Conservation (phyloP, 1,140 invertebrate species). For the Drosophila punjabiensis region DNA sequence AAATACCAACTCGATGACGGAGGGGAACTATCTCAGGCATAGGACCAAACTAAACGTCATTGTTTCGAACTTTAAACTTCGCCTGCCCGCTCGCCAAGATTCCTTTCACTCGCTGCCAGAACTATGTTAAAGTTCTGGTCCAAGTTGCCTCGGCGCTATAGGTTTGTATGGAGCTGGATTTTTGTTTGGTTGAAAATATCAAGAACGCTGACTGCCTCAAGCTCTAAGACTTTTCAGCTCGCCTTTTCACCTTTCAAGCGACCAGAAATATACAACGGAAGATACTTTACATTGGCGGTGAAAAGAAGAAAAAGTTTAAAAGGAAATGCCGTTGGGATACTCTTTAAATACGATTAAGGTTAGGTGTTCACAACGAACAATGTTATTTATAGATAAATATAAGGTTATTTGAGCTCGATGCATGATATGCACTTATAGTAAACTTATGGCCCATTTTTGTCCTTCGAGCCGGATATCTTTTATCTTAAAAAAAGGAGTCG, state of each 20-base stretch:
- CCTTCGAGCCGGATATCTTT: too few species aligned
- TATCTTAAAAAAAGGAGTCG: too few species aligned
- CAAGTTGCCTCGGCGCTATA: slow-evolving; percentile 32
- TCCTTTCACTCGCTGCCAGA: slow-evolving; percentile 17
- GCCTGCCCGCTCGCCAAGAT: slow-evolving; percentile 17
- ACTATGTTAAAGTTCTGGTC: slow-evolving; percentile 65
- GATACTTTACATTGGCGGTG: background rate
- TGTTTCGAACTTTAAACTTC: slow-evolving; percentile 65
- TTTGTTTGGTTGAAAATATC: slow-evolving; percentile 3
- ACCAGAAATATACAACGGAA: slow-evolving; percentile 19
- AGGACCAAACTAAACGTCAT: slow-evolving; percentile 30
- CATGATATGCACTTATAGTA: too few species aligned
- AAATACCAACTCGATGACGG: slow-evolving; percentile 9
- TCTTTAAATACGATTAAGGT: background rate
- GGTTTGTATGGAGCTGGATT: background rate
- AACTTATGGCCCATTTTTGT: too few species aligned
- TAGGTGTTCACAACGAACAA: background rate
- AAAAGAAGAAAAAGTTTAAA: background rate
- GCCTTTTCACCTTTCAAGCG: slow-evolving; percentile 62
- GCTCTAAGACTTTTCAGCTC: slow-evolving; percentile 54
- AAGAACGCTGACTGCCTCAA: slow-evolving; percentile 42
- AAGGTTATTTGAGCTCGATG: too few species aligned
- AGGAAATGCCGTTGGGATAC: background rate
- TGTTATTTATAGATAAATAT: too few species aligned
- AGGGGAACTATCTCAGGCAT: slow-evolving; percentile 33